These are phyloP conservation scores for Turnix velox DNA, from an alignment of 2,113 vertebrate genomes.

Conservation along the genomic window DNA sequence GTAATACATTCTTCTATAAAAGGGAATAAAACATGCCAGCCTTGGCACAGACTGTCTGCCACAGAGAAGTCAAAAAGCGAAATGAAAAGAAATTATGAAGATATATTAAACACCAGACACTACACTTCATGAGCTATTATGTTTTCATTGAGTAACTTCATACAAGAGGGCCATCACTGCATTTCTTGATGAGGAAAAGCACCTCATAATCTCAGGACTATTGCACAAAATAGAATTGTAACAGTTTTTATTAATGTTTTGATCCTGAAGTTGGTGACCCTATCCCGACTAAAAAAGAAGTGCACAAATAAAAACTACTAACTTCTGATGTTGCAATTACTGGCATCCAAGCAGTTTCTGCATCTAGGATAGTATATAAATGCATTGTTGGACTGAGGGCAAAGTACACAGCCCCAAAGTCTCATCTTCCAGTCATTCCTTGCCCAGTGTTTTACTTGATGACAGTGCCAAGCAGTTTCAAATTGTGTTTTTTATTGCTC, in stretches of 20 bases:
- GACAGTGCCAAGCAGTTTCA: neutral
- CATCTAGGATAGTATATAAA: neutral
- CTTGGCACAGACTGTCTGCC: neutral
- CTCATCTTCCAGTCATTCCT: neutral
- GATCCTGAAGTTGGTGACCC: neutral
- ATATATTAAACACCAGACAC: neutral
- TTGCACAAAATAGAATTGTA: neutral
- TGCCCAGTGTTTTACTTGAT: neutral
- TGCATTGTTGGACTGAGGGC: neutral
- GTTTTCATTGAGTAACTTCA: neutral
- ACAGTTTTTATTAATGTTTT: neutral
- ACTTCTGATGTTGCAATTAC: neutral
- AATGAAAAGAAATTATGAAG: neutral
- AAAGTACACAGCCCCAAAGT: neutral
- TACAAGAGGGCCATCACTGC: neutral
- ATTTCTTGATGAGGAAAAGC: neutral
- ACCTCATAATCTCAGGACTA: neutral
- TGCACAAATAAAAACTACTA: neutral
- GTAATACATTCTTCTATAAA: neutral
- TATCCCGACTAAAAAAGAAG: neutral
- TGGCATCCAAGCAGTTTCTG: neutral
- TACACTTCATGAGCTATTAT: neutral
- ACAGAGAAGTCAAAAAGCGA: neutral
- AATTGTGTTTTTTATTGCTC: neutral
- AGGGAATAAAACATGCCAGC: conserved; percentile 11